phyloP scores from a whole-genome alignment of 2,888 invertebrate genomes.

The Rhingia campestris region DNA sequence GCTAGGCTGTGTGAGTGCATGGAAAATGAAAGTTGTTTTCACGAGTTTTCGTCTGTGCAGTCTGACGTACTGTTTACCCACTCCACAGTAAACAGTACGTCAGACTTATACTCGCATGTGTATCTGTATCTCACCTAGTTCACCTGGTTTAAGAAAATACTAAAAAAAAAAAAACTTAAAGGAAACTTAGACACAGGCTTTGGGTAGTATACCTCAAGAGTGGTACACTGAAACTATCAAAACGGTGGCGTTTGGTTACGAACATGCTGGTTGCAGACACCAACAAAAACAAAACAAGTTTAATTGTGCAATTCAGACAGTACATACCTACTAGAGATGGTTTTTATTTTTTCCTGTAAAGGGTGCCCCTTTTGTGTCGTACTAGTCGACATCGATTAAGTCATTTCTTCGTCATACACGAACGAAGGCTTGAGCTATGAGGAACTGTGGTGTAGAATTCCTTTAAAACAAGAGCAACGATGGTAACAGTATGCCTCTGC shows the following conservation, averaged over 20 bases:
- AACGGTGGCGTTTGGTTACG: conserved; percentile 32
- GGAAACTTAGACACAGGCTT: conserved; percentile 33
- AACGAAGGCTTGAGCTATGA: conserved; percentile 67
- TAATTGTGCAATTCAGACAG: conserved; percentile 64
- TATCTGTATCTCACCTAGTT: conserved; percentile 73
- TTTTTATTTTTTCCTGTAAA: conserved; percentile 25
- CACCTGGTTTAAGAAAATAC: conserved; percentile 57
- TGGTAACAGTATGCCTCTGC: background rate
- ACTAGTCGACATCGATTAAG: conserved; percentile 68
- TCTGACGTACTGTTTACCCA: conserved; percentile 48
- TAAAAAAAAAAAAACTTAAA: conserved; percentile 27
- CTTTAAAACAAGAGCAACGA: conserved; percentile 28
- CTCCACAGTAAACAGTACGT: no score
- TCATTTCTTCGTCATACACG: conserved; percentile 69
- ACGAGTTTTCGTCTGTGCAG: conserved; percentile 64
- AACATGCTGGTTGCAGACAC: conserved; percentile 40
- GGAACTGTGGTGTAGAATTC: conserved; percentile 68
- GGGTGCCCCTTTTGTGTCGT: conserved; percentile 56
- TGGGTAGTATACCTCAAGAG: conserved; percentile 18
- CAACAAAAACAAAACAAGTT: conserved; percentile 54
- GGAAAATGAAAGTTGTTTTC: conserved; percentile 75
- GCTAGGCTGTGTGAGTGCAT: conserved; percentile 31
- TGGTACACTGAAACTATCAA: conserved; percentile 20
- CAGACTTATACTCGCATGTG: conserved; percentile 65
- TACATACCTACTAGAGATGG: conserved; percentile 1